These are phyloP conservation scores for Sarcophaga peregrina DNA, from an alignment of 1,140 invertebrate genomes.

Conservation along the genomic window DNA sequence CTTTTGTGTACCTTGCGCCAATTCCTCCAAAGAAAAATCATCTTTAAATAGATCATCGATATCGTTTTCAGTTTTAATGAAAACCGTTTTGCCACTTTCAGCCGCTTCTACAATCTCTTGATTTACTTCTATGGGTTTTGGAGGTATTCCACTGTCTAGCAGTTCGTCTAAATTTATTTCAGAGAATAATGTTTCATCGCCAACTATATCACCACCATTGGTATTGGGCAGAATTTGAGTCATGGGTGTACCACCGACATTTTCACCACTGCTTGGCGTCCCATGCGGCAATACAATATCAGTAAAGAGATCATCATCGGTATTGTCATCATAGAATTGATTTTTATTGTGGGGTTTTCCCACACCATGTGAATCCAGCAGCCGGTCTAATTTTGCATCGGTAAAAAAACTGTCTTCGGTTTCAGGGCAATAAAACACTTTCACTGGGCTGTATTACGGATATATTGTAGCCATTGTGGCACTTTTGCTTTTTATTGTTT, in stretches of 20 bases:
- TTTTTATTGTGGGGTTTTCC: neutral
- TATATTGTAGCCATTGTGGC: neutral
- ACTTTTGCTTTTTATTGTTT: constrained; percentile 25
- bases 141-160: neutral
- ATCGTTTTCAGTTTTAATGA: neutral
- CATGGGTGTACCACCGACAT: constrained; percentile 38
- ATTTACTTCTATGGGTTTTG: constrained; percentile 28
- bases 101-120: neutral
- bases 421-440: constrained; percentile 55
- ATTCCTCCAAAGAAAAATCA: constrained; percentile 45
- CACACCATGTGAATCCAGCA: constrained; percentile 40
- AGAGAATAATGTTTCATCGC: constrained; percentile 48
- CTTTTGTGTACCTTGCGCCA: constrained; percentile 54
- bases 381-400: constrained; percentile 52
- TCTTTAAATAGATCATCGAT: constrained; percentile 45
- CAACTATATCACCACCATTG: neutral
- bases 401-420: constrained; percentile 58
- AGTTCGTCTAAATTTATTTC: constrained; percentile 49
- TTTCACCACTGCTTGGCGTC: neutral
- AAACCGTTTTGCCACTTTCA: neutral
- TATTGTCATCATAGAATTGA: constrained; percentile 39
- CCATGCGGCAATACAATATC: constrained; percentile 48
- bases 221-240: constrained; percentile 5
- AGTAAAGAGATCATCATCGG: constrained; percentile 55
- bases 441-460: constrained; percentile 43